Base-by-base conservation (phyloP, 2,888 invertebrate species). In the Dyspetes luteomarginatus region DNA sequence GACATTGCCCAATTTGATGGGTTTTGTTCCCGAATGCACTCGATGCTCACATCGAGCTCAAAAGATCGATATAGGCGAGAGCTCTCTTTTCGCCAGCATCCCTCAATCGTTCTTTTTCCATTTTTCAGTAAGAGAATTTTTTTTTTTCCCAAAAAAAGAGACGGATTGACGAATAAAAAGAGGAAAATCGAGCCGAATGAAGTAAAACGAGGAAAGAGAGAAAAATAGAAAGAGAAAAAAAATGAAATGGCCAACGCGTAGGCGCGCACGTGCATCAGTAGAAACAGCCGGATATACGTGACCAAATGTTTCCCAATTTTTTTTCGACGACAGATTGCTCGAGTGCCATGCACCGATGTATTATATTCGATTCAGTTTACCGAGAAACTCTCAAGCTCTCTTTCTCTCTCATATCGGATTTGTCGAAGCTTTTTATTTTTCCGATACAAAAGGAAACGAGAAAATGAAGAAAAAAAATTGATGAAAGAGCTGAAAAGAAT, bases 221-320 rank as follows among this genome's bases (percentile, higher is more conserved):
- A 62, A 62, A 48, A 56, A 78, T 43, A 26, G 68, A 50, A 50
- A 45, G 52, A 36, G 36, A 52, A 60, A 45, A n/a, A 67, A 58
- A 67, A 67, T 67, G 45, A 12, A 67, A 58, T 69, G 78, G 75
- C 48, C 82, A 73, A 67, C 62, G 64, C 75, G 67, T 65, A 55
- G 24, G 64, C 72, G 71, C 77, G 81, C 78, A 73, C 67, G 77
- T 68, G 71, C 60, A 81, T 65, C 68, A 50, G 52, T 78, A 41
- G 67, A 80, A 83, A 81, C 81, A 73, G 62, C 78, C 82, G 83
- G 82, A 84, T 82, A 83, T 36, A 12, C 15, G 48, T 82, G 82
- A 75, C 83, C 82, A 79, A 84, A 84, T 81, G 83, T 83, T 83
- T 83, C 65, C 82, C 84, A 81, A 83, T 84, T 83, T 83, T 81